Base-by-base conservation (phyloP, 2,113 vertebrate genomes). In the Daphoenositta chrysoptera region DNA sequence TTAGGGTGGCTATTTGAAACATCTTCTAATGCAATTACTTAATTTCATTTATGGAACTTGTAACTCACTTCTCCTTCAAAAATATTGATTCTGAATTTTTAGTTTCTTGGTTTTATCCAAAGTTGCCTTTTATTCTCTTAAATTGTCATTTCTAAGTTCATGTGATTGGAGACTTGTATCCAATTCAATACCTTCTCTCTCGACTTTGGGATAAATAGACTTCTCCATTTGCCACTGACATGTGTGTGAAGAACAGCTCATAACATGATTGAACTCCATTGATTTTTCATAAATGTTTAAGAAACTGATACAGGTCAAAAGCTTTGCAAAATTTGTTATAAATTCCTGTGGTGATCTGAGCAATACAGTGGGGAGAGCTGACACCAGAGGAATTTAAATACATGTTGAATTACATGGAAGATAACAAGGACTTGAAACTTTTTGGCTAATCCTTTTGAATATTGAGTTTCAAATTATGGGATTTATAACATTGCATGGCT, bases 281-380 rank as follows among this genome's bases (percentile, higher is more conserved):
- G 98, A 97, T 98, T 98, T 98, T 97, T 98, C 96, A 97, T 98
- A 98, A 97, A 98, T 97, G 72, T 97, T 98, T 97, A 97, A 97
- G 97, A 97, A 97, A 97, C 94, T 68, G 96, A 96, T 97, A 96
- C 96, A 98, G 96, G 89, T 96, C 97, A 96, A 97, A 98, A 98
- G 95, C 96, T 97, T 94, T 96, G 93, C 83, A 96, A 96, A 97
- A 91, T 96, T 97, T 97, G 92, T 96, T 96, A 92, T 97, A 96
- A 96, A 97, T 98, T 97, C 83, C 84, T 88, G 83, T 66, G 89
- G 89, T 91, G 87, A 86, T 78, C 91, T 56, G 92, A 95, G 87
- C 58, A 83, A 94, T 88, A 71, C 93, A 65, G 82, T 88, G 83
- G 78, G 50, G 56, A 96, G 76, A 90, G 53, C 88, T 96, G 93